phyloP scores from a whole-genome alignment of 2,888 invertebrate species.

The Argyresthia albistria region DNA sequence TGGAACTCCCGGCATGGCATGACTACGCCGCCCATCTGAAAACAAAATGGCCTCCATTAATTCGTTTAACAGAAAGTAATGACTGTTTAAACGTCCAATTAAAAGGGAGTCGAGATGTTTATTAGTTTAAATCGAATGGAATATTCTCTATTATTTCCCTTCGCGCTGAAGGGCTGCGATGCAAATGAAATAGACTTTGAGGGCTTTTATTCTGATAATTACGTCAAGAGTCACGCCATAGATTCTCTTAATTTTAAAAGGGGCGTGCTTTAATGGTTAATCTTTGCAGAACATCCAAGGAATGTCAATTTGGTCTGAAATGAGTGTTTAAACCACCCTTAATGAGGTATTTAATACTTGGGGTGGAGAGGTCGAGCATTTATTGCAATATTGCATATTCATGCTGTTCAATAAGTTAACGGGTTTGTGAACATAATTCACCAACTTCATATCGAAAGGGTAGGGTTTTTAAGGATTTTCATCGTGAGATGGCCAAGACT shows the following conservation, averaged over 20 bases:
- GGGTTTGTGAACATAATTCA: too few species aligned
- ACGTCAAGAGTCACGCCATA: slow-evolving; percentile 24
- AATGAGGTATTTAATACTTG: slow-evolving; percentile 1
- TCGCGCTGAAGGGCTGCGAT: background rate
- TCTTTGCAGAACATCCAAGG: background rate
- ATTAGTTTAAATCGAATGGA: slow-evolving; percentile 21
- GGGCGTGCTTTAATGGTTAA: background rate
- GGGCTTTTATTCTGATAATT: slow-evolving; percentile 35
- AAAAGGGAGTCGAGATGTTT: slow-evolving; percentile 24
- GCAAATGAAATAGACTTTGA: background rate
- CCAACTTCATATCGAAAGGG: too few species aligned
- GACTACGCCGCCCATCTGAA: slow-evolving; percentile 3
- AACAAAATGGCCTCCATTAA: slow-evolving; percentile 6
- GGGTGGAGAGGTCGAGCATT: background rate
- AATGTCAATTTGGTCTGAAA: background rate
- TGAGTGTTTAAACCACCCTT: background rate
- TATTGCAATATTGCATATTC: slow-evolving; percentile 1
- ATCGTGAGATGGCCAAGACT: too few species aligned
- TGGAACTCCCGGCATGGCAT: background rate
- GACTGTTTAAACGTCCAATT: slow-evolving; percentile 28
- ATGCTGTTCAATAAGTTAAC: background rate
- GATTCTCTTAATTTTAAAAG: slow-evolving; percentile 26
- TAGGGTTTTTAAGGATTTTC: too few species aligned
- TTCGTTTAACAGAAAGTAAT: slow-evolving; percentile 7
- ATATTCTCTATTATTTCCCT: background rate